Evolutionary conservation across 2,888 invertebrate genomes (phyloP).

Genomic region (Litoditis marina): DNA sequence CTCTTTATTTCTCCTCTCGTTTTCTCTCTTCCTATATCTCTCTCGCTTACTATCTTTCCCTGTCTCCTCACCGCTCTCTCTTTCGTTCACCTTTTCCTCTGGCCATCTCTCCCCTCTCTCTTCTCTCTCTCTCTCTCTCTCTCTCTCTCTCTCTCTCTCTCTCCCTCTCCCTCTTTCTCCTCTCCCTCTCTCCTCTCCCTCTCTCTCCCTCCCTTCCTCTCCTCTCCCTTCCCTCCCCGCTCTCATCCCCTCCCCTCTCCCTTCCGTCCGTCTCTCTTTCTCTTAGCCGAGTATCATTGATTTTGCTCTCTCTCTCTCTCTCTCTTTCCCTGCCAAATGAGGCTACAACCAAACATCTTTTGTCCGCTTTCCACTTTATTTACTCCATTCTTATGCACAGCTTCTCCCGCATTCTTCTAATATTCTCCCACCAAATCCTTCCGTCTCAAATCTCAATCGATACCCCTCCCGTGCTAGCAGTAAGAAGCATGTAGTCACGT

Average conservation of each 20-base stretch:
- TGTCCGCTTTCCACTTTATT: too few species aligned
- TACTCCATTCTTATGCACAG: not conserved
- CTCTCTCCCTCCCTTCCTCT: slow-evolving; percentile 5
- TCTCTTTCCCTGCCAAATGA: slow-evolving; percentile 12
- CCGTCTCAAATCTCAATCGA: too few species aligned
- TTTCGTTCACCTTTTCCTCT: slow-evolving; percentile 3
- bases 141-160: not conserved
- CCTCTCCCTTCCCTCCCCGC: slow-evolving; percentile 1
- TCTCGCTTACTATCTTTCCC: not conserved
- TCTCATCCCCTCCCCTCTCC: not conserved
- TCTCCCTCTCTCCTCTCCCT: not conserved
- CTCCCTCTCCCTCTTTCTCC: not conserved
- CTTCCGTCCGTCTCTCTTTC: slow-evolving; percentile 5
- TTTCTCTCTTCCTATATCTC: not conserved
- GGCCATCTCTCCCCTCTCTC: slow-evolving; percentile 23
- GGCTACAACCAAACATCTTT: slow-evolving; percentile 1
- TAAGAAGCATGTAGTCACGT: too few species aligned
- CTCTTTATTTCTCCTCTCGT: not conserved
- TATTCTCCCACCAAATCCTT: slow-evolving; percentile 3
- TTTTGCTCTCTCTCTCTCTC: slow-evolving; percentile 7
- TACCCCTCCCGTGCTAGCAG: too few species aligned
- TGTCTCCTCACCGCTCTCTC: not conserved
- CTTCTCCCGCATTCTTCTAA: not conserved
- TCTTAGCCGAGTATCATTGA: not conserved
- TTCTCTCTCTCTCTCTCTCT: slow-evolving; percentile 14